Evolutionary conservation across 2,797 vertebrate species (phyloP).

Genomic region (Syncerus caffer): DNA sequence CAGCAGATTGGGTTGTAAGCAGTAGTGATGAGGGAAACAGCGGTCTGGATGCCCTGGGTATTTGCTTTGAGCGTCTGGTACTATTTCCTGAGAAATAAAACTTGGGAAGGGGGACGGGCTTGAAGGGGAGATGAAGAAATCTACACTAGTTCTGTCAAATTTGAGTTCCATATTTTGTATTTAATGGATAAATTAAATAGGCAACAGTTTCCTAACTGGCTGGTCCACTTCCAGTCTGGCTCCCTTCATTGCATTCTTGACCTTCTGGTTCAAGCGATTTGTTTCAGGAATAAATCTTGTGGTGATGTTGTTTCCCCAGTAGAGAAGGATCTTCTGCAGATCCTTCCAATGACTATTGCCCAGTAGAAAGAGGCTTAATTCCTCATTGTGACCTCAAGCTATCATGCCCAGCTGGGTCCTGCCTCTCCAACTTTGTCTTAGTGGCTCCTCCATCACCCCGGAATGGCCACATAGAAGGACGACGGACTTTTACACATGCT

Average conservation of each 20-base stretch:
- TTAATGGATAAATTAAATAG: background rate
- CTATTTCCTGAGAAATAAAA: background rate
- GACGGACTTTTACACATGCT: too few relatives aligned
- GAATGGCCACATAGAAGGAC: background rate
- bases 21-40: background rate
- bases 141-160: background rate
- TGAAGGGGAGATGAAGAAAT: background rate
- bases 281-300: background rate
- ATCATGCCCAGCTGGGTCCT: background rate
- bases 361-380: background rate
- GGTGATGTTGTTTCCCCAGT: background rate
- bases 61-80: background rate
- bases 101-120: too few relatives aligned
- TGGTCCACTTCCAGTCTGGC: background rate
- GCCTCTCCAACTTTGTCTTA: background rate
- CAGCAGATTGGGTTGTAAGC: background rate
- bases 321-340: background rate
- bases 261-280: fast-evolving
- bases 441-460: background rate
- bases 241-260: background rate
- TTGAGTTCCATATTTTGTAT: background rate
- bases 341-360: background rate
- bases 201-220: background rate
- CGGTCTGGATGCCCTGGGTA: background rate
- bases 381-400: background rate